Base-by-base conservation (phyloP, 2,113 vertebrate genomes). In the Lophura nycthemera region DNA sequence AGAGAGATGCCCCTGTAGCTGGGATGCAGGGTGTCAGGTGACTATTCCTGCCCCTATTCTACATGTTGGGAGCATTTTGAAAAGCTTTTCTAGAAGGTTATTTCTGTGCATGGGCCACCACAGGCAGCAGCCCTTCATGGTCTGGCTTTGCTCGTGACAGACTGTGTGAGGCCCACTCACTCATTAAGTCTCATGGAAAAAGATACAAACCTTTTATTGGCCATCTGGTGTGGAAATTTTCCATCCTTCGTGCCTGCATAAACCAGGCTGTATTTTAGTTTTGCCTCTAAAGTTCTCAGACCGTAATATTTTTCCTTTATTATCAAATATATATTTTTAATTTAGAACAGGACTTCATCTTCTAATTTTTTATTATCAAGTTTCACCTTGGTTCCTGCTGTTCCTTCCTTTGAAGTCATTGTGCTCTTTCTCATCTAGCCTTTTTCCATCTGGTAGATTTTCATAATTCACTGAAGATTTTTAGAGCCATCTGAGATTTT, bases 381-480 rank as follows among this genome's bases (percentile, higher is more conserved):
- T 88, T 88, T 88, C 75, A 75, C 56, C 88, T 86, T 70, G 71
- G 47, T 59, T 84, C 48, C 72, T 78, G 40, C 71, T 19, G 11
- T 74, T 86, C 22, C 27, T 89, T 83, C 72, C 57, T 91, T 74
- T 89, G 57, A 95, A 94, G 73, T 86, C 52, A 57, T 74, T 90
- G 60, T 67, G 38, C 48, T 92, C 82, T 86, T 91, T 95, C 87
- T 88, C 83, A 66, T 83, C 43, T 91, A 91, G 76, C 40, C 36
- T 92, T 93, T 95, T 91, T 72, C 89, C 69, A 77, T 91, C 65
- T 86, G 79, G 61, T 83, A 72, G 52, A 52, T 94, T 92, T 94
- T 93, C 91, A 80, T 78, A 93, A 94, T 89, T 83, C 89, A 74
- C 32, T 75, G 65, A 81, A 74, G 89, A 65, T 86, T 93, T 92